Conservation (phyloP, 1,140 invertebrate genomes). For the Matsumurasca onukii region DNA sequence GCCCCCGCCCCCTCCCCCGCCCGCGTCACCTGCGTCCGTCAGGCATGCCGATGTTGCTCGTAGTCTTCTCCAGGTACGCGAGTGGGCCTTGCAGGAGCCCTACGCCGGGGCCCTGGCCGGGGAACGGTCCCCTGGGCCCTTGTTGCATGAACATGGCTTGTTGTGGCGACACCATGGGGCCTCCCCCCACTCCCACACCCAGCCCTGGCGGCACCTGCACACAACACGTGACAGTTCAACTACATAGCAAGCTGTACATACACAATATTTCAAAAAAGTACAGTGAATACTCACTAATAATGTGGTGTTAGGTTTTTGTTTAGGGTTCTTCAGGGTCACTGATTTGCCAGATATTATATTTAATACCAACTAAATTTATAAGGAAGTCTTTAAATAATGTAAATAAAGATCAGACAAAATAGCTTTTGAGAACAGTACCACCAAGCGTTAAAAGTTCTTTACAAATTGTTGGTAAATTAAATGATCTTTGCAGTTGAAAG, state of each 20-base stretch:
- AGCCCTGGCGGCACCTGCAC: constrained; percentile 44
- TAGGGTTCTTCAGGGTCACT: too few species aligned
- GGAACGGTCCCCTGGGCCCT: constrained; percentile 50
- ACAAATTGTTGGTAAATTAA: too few species aligned
- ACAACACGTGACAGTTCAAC: neutral
- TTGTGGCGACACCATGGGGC: constrained; percentile 47
- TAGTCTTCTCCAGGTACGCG: constrained; percentile 77
- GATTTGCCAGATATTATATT: too few species aligned
- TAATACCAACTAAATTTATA: too few species aligned
- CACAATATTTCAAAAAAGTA: too few species aligned
- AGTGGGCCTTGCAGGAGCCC: constrained; percentile 68
- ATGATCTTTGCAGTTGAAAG: too few species aligned
- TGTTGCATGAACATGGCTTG: constrained; percentile 61
- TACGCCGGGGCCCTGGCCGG: constrained; percentile 47
- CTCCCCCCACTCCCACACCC: constrained; percentile 41
- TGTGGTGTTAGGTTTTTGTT: neutral
- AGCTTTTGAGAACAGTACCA: too few species aligned
- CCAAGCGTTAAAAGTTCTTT: too few species aligned
- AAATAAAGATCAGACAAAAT: too few species aligned
- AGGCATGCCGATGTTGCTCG: constrained; percentile 77
- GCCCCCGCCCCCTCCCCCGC: constrained; percentile 67
- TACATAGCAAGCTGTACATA: too few species aligned
- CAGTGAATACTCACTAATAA: constrained; percentile 4
- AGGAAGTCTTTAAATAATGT: too few species aligned
- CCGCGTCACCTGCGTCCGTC: constrained; percentile 70